A percentile compares a stretch with the other conserved stretches of the same genome.
Evolutionary conservation across 2,113 vertebrate genomes (phyloP).

Genomic region (Pantherophis guttatus): DNA sequence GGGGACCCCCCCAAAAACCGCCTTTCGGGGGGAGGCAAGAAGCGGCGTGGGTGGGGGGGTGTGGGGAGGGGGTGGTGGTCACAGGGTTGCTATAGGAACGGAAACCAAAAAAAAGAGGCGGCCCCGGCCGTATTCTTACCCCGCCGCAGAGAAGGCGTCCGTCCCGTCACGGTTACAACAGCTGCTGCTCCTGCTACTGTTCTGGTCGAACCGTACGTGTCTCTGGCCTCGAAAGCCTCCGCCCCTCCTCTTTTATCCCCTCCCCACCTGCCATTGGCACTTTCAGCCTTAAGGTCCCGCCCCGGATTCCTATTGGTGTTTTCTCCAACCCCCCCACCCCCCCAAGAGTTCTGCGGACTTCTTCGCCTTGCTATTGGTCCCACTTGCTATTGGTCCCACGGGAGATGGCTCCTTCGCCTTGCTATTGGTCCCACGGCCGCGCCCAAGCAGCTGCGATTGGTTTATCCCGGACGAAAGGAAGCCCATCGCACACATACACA

Average conservation of each 20-base stretch:
- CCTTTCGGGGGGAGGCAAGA: not conserved
- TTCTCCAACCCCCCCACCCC: not conserved
- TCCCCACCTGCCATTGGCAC: not conserved
- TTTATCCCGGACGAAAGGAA: not conserved
- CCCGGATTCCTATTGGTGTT: not conserved
- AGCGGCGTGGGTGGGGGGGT: not conserved
- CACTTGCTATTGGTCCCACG: not conserved
- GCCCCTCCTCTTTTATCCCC: not conserved
- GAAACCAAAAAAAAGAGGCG: not conserved
- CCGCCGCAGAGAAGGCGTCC: not conserved
- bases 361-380: not conserved
- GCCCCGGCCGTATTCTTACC: not conserved
- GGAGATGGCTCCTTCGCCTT: rapidly evolving
- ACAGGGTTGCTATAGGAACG: not conserved
- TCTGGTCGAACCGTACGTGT: not conserved
- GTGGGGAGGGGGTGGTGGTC: no score
- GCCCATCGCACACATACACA: not conserved
- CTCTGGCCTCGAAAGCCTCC: not conserved
- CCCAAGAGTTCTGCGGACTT: not conserved
- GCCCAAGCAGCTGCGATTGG: conserved; percentile 11
- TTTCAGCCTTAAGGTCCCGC: not conserved
- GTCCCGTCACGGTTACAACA: not conserved
- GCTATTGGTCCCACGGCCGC: conserved; percentile 3
- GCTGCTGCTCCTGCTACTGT: not conserved
- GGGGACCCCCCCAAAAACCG: not conserved